A percentile compares a stretch with the other conserved stretches of the same genome.
Evolutionary conservation across 2,113 vertebrate species (phyloP).

Genomic region (Solea solea): DNA sequence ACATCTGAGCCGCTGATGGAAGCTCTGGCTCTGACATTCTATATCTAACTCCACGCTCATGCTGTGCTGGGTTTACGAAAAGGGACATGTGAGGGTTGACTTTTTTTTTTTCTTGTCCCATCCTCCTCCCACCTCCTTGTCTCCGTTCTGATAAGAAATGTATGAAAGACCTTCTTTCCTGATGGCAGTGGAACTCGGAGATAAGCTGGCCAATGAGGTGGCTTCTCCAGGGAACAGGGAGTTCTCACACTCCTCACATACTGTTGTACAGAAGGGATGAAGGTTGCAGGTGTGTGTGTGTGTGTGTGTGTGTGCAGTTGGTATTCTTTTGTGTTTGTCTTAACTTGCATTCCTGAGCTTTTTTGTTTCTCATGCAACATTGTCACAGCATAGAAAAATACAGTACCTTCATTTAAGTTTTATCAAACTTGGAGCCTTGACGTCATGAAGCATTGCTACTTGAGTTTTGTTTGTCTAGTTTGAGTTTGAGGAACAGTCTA

Average conservation of each 20-base stretch:
- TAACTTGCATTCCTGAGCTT: conserved; percentile 2
- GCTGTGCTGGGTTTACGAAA: conserved; percentile 30
- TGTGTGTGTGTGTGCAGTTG: not conserved
- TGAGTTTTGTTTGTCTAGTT: conserved; percentile 10
- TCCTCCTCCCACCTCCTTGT: conserved; percentile 33
- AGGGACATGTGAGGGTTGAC: conserved; percentile 47
- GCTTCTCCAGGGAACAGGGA: conserved; percentile 76
- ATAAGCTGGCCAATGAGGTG: conserved; percentile 57
- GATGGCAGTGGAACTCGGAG: conserved; percentile 64
- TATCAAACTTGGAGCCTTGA: conserved; percentile 31
- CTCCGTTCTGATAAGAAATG: conserved; percentile 64
- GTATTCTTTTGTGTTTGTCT: conserved; percentile 5
- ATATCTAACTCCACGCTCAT: conserved; percentile 9
- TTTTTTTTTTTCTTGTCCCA: conserved; percentile 37
- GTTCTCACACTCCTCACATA: conserved; percentile 72
- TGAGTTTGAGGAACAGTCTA: conserved; percentile 15
- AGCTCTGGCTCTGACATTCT: conserved; percentile 10
- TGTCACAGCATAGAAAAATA: conserved; percentile 7
- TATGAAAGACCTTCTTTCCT: conserved; percentile 71
- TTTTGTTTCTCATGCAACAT: conserved; percentile 31
- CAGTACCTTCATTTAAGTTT: conserved; percentile 2
- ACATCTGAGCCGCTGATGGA: conserved; percentile 25
- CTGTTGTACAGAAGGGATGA: conserved; percentile 45
- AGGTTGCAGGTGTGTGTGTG: conserved; percentile 32
- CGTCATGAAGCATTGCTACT: not conserved